Conservation (phyloP, 1,140 invertebrate genomes). For the Eumaeus atala region DNA sequence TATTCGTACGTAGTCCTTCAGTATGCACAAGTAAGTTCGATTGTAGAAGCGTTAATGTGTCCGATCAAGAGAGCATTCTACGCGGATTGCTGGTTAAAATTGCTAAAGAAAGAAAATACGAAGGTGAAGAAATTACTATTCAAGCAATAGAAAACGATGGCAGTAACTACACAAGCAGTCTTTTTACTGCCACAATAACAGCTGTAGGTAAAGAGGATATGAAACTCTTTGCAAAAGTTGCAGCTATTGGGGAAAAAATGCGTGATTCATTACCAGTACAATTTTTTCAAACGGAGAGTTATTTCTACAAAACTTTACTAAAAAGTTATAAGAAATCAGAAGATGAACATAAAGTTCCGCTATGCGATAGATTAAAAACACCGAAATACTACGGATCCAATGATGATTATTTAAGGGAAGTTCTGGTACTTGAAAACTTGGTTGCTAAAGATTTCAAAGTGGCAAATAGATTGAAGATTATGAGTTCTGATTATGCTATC, state of each 20-base stretch:
- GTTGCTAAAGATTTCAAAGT: constrained; percentile 21
- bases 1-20: too few species aligned
- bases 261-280: constrained; percentile 11
- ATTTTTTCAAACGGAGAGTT: constrained; percentile 23
- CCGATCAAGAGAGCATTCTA: not conserved
- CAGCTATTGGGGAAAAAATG: constrained; percentile 21
- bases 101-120: constrained; percentile 20
- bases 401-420: constrained; percentile 23
- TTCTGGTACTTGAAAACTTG: constrained; percentile 31
- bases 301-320: constrained; percentile 24
- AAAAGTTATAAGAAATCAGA: constrained; percentile 24
- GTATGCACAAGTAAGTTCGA: too few species aligned
- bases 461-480: constrained; percentile 25
- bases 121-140: constrained; percentile 14
- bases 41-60: not conserved
- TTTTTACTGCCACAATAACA: constrained; percentile 23
- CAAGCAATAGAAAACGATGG: constrained; percentile 19
- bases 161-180: constrained; percentile 27
- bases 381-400: constrained; percentile 27
- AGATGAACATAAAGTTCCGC: constrained; percentile 21
- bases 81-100: constrained; percentile 18
- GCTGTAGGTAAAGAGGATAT: constrained; percentile 22
- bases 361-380: constrained; percentile 21
- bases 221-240: constrained; percentile 33
- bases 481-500: constrained; percentile 28